A percentile compares a stretch with the other conserved stretches of the same genome.
Conservation (phyloP, 2,797 vertebrate genomes). For the Bovichtus variegatus region DNA sequence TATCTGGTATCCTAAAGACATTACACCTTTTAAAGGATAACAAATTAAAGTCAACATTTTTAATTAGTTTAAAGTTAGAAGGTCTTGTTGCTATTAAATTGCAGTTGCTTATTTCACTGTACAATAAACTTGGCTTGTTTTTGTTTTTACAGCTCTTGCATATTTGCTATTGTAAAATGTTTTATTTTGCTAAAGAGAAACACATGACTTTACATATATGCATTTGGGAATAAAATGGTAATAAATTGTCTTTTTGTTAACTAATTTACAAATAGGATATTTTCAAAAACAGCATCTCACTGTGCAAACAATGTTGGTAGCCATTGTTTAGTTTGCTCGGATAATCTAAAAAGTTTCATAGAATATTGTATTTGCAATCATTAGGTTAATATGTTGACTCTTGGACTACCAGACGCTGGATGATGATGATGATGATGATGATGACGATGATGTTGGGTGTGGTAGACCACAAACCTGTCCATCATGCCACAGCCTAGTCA, state of each 20-base stretch:
- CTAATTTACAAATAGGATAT: neutral
- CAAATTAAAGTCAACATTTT: conserved; percentile 13
- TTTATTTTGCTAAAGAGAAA: conserved; percentile 15
- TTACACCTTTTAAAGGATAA: conserved; percentile 20
- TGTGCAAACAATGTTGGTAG: neutral
- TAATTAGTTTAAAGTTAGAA: conserved; percentile 1
- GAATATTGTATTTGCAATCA: neutral
- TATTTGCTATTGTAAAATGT: conserved; percentile 20
- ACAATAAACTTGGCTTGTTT: conserved; percentile 52
- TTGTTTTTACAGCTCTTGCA: conserved; percentile 13
- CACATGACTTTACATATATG: neutral
- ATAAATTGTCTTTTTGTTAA: neutral
- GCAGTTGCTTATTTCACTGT: conserved; percentile 35
- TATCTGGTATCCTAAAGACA: conserved; percentile 12
- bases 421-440: neutral
- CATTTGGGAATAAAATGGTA: conserved; percentile 28
- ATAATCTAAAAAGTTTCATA: neutral
- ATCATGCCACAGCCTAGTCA: neutral
- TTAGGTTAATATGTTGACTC: neutral
- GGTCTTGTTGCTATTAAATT: conserved; percentile 10
- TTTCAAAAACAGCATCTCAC: neutral
- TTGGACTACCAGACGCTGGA: neutral
- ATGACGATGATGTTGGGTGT: neutral
- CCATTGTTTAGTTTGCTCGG: too few relatives aligned
- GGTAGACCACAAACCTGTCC: neutral